phyloP scores from a whole-genome alignment of 1,140 invertebrate genomes.

The Diorhabda elongata region DNA sequence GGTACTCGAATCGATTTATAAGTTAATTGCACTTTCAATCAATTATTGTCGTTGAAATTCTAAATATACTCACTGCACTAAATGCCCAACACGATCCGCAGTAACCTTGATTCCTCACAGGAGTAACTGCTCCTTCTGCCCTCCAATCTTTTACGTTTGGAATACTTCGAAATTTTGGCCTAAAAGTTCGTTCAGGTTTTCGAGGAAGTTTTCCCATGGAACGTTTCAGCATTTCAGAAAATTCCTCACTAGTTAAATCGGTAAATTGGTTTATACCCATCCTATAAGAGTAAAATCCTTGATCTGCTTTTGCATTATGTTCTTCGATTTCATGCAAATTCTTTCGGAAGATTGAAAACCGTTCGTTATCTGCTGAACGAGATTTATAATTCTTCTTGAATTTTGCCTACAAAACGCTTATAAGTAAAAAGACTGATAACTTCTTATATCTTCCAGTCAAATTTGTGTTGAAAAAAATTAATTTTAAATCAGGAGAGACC shows the following conservation, averaged over 20 bases:
- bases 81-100: conserved; percentile 57
- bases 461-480: too few species aligned
- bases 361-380: conserved; percentile 65
- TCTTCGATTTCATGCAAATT: conserved; percentile 76
- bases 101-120: conserved; percentile 36
- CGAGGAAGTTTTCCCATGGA: neutral
- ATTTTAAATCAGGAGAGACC: too few species aligned
- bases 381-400: neutral
- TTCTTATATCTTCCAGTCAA: too few species aligned
- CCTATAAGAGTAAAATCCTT: conserved; percentile 61
- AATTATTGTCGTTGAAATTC: too few species aligned
- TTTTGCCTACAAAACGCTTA: neutral
- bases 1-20: too few species aligned
- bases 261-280: conserved; percentile 73
- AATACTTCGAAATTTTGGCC: too few species aligned
- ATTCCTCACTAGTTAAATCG: conserved; percentile 81
- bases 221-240: neutral
- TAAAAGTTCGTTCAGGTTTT: too few species aligned
- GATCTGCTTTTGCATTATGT: conserved; percentile 68
- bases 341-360: conserved; percentile 80
- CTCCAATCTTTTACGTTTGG: conserved; percentile 36
- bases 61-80: conserved; percentile 45
- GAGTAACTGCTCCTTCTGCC: conserved; percentile 38
- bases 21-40: too few species aligned
- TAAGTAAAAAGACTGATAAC: too few species aligned